Evolutionary conservation across 2,797 vertebrate species (phyloP).

Genomic region (Diplodus sargus): DNA sequence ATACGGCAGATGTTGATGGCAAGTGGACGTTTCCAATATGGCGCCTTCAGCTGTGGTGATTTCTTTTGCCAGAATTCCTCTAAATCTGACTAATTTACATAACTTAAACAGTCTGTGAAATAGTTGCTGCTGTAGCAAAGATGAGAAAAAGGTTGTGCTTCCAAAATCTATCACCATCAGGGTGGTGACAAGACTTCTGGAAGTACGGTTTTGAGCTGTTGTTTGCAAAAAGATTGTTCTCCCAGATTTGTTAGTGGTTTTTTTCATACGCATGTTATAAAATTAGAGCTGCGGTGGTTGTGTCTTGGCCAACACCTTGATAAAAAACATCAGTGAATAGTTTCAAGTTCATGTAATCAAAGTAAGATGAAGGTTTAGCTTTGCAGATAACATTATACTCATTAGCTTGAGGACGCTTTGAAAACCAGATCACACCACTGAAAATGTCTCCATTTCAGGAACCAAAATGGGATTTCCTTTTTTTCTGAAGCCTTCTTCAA

Average conservation of each 20-base stretch:
- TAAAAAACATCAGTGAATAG: slow-evolving; percentile 5
- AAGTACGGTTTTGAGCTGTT: too few relatives aligned
- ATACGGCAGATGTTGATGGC: too few relatives aligned
- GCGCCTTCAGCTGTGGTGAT: too few relatives aligned
- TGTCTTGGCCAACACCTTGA: background rate
- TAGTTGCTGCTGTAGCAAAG: background rate
- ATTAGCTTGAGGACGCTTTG: background rate
- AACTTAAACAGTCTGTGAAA: background rate
- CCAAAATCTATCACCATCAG: background rate
- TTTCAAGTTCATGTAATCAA: background rate
- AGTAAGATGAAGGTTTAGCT: slow-evolving; percentile 2
- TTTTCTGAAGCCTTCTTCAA: background rate
- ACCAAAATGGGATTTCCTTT: slow-evolving; percentile 24
- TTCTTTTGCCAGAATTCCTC: background rate
- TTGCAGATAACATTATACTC: slow-evolving; percentile 2
- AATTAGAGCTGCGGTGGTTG: background rate
- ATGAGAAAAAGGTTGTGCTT: too few relatives aligned
- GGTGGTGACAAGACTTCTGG: too few relatives aligned
- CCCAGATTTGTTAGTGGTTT: too few relatives aligned
- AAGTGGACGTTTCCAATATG: too few relatives aligned
- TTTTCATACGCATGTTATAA: too few relatives aligned
- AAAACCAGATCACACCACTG: background rate
- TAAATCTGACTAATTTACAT: background rate
- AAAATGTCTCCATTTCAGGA: slow-evolving; percentile 17
- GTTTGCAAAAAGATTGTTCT: too few relatives aligned